These are phyloP conservation scores for Agrochola macilenta DNA, from an alignment of 2,888 invertebrate genomes.

Conservation along the genomic window DNA sequence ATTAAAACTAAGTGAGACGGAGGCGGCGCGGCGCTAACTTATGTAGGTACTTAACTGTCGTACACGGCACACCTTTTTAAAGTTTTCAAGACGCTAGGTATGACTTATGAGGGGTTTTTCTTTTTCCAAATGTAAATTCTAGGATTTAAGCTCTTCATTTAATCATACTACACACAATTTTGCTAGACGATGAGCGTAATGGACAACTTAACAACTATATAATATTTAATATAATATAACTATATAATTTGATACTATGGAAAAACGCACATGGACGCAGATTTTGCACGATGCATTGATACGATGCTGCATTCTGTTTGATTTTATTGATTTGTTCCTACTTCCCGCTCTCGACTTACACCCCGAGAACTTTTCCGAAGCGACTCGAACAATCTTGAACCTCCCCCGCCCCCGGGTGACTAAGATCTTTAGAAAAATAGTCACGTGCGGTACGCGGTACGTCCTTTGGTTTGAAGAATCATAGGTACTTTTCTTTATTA, in stretches of 20 bases:
- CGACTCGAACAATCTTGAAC: slow-evolving; percentile 48
- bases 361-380: slow-evolving; percentile 53
- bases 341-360: slow-evolving; percentile 59
- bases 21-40: no score
- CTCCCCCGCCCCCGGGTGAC: slow-evolving; percentile 62
- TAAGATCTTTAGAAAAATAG: slow-evolving; percentile 57
- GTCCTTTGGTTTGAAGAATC: slow-evolving; percentile 13
- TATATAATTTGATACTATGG: background rate
- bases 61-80: no score
- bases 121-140: no score
- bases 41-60: no score
- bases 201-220: no score
- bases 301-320: slow-evolving; percentile 41
- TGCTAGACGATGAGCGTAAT: background rate
- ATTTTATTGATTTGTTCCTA: slow-evolving; percentile 60
- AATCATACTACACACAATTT: background rate
- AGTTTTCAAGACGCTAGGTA: no score
- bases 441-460: slow-evolving; percentile 35
- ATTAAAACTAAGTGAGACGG: no score
- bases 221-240: no score
- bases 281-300: slow-evolving; percentile 40
- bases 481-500: background rate
- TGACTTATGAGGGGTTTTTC: no score
- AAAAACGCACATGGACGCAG: slow-evolving; percentile 5
- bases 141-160: no score